Base-by-base conservation (phyloP, 2,888 invertebrate genomes). In the Aricia artaxerxes region DNA sequence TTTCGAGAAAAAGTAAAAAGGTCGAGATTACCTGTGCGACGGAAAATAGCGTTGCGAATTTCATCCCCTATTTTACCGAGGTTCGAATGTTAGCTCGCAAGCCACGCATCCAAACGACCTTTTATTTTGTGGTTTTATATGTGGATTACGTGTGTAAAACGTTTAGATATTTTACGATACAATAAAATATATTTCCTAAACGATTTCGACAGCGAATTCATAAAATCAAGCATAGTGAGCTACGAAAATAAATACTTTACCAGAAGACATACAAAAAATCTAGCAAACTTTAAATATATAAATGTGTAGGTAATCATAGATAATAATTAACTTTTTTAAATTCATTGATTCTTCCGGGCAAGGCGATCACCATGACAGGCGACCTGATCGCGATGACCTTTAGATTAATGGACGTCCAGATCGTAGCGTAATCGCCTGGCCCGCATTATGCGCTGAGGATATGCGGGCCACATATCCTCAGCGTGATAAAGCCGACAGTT, bases 1-100 rank as follows among this genome's bases (percentile, higher is more conserved):
- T 76, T 53, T 35, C 53, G 31, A 49, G 35, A 49, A 53, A 53
- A 31, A 53, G 31, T 49, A 57, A 76, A 76, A 35, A 53, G 76
- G 53, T 35, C 9, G 53, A 76, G 53, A 35, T 24, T 76, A 53
- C 31, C 53, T 53, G 76, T 13, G 16, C 24, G 31, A 76, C 11
- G 35, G 35, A 53, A 57, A 76, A 57, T 57, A 6, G 57, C 24
- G 53, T 11, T 24, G 69, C 6, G 35, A 69, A 35, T 69, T 64
- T 64, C 24, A 69, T 69, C 13, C 35, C 4, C 69, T 38, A 69
- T 35, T 69, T 69, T 64, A 35, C 69, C 35, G 69, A 13, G 69
- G 31, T 69, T 69, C 13, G 35, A 69, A 38, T 69, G 31, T 69
- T 69, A 35, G 9, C 24, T 49, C 11, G 24, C 31, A 49, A 75